phyloP scores from a whole-genome alignment of 2,888 invertebrate genomes.

The Pecten maximus region DNA sequence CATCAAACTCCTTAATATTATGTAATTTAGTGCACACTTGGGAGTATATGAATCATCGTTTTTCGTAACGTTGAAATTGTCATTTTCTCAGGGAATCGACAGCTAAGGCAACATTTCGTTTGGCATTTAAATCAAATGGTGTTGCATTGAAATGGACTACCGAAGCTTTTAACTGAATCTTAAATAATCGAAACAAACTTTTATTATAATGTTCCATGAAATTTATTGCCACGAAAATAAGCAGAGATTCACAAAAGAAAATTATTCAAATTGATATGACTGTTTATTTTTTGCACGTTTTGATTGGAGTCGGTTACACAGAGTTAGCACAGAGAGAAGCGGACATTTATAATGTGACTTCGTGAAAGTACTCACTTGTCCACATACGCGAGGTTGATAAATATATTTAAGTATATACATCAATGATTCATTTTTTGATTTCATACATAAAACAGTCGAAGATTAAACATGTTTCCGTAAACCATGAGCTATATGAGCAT shows the following conservation, averaged over 20 bases:
- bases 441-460: too few relatives aligned
- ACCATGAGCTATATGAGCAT: too few relatives aligned
- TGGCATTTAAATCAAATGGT: conserved; percentile 15
- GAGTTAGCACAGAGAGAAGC: not conserved
- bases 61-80: conserved; percentile 33
- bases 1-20: conserved; percentile 19
- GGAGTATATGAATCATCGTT: conserved; percentile 5
- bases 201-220: not conserved
- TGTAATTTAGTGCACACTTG: not conserved
- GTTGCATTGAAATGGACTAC: not conserved
- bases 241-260: not conserved
- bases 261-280: conserved; percentile 20
- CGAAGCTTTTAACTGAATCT: not conserved
- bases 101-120: not conserved
- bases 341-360: too few relatives aligned
- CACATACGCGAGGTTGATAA: too few relatives aligned
- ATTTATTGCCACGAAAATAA: not conserved
- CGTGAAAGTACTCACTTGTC: too few relatives aligned
- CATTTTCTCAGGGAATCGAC: not conserved
- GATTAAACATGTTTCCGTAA: too few relatives aligned
- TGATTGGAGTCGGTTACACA: not conserved
- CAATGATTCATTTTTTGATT: too few relatives aligned
- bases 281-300: not conserved
- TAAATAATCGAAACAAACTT: conserved; percentile 21
- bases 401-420: too few relatives aligned